phyloP scores from a whole-genome alignment of 2,888 invertebrate genomes.

The Campoplex nolae region DNA sequence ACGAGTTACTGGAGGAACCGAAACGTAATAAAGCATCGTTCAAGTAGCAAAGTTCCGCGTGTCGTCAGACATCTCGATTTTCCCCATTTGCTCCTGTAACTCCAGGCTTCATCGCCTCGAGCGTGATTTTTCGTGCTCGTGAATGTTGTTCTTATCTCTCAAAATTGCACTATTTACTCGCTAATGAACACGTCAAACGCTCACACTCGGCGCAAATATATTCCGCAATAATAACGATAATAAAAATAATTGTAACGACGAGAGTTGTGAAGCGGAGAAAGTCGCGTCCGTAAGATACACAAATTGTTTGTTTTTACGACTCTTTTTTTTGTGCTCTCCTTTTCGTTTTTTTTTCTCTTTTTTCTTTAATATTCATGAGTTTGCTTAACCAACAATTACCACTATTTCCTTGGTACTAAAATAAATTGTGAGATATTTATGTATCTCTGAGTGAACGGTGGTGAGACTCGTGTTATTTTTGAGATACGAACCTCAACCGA shows the following conservation, averaged over 20 bases:
- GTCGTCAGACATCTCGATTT: conserved; percentile 55
- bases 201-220: conserved; percentile 34
- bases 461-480: not conserved
- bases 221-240: conserved; percentile 45
- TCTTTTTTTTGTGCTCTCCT: not conserved
- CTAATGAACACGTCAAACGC: conserved; percentile 54
- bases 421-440: conserved; percentile 49
- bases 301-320: conserved; percentile 60
- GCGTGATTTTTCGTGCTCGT: conserved; percentile 12
- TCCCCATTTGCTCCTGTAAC: conserved; percentile 1
- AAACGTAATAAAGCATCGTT: conserved; percentile 46
- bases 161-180: conserved; percentile 41
- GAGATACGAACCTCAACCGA: not conserved
- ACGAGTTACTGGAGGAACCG: conserved; percentile 8
- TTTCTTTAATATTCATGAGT: conserved; percentile 25
- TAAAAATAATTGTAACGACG: conserved; percentile 46
- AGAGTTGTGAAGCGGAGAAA: conserved; percentile 14
- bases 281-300: conserved; percentile 26
- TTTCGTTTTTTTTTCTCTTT: not conserved
- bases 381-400: conserved; percentile 62
- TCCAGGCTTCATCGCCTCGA: not conserved
- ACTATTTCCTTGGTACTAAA: conserved; percentile 53
- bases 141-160: conserved; percentile 22
- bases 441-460: conserved; percentile 28
- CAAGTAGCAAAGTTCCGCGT: conserved; percentile 58